Base-by-base conservation (phyloP, 2,797 vertebrate genomes). In the Mus caroli region DNA sequence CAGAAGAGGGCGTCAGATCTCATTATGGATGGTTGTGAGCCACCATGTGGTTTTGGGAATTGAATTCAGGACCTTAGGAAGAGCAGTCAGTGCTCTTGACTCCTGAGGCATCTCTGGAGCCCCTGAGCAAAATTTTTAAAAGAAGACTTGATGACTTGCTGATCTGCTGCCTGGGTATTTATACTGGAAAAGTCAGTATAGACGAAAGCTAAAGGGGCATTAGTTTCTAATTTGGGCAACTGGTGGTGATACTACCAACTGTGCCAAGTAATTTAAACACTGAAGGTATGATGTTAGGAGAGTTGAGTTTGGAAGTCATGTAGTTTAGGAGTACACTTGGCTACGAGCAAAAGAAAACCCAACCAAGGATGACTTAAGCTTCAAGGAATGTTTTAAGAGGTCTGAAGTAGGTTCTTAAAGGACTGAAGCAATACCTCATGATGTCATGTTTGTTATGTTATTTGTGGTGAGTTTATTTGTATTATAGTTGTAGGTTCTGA, bases 301-400 rank as follows among this genome's bases (percentile, higher is more conserved):
- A 87, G 3, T n/a, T 91, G 43, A 46, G 54, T 54, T 64, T 75
- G 56, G 58, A 22, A 37, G 84, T 58, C 28, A 0, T 37, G n/a
- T 88, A 7, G 67, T 22, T 71, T 50, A 86, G 64, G 43, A 43
- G 20, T 88, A n/a, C 12, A 69, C 17, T 78, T 69, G 15, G 24
- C n/a, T 88, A 73, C 15, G 13, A 40, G n/a, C n/a, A 80, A 69
- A 62, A 71, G 40, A 89, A 64, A 84, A 64, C 28, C n/a, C 50
- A 58, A 84, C 58, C 40, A 43, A 78, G 84, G 46, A 69, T 34
- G 50, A 19, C 24, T 26, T 60, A 69, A 58, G 31, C 20, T 34
- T 22, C 67, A 94, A 56, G 56, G 54, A 71, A 31, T 92, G 24
- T 88, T 92, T 75, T 58, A 82, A 90, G 78, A 89, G 71, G 24